Evolutionary conservation across 30 jellyfish, hydroid and myxozoan species (phyloP).

Genomic region (Turritopsis dohrnii): DNA sequence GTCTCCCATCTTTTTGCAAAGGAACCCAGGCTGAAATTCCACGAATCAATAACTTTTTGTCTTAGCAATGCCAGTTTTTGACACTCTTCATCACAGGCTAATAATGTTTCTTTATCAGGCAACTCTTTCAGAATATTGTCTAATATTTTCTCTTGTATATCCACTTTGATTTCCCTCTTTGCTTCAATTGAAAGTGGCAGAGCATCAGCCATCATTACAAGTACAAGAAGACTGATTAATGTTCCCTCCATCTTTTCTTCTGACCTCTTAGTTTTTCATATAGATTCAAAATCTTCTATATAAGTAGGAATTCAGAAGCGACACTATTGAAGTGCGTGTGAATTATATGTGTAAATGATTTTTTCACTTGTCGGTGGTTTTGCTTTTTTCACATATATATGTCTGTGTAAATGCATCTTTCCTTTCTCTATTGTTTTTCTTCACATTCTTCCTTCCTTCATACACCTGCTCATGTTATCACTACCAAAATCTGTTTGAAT

Average conservation of each 20-base stretch:
- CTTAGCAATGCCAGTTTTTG: neutral
- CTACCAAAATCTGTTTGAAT: neutral
- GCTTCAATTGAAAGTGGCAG: neutral
- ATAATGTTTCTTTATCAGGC: neutral
- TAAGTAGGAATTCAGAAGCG: neutral
- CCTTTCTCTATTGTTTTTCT: neutral
- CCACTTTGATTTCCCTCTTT: neutral
- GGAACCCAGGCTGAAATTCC: neutral
- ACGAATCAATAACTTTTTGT: neutral
- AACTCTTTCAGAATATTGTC: neutral
- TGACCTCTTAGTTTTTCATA: neutral
- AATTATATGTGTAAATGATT: neutral
- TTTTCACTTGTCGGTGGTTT: no score
- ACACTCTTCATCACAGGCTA: neutral
- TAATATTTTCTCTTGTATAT: neutral
- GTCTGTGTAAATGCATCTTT: neutral
- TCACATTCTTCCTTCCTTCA: neutral
- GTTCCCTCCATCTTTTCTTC: neutral
- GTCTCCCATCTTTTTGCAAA: neutral
- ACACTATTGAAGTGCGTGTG: neutral
- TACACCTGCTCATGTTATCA: neutral
- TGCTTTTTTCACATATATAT: no score
- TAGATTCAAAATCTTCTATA: neutral
- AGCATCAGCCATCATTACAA: neutral
- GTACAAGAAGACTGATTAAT: neutral